These are phyloP conservation scores for Monarcha castaneiventris DNA, from an alignment of 2,113 vertebrate species.

Conservation along the genomic window DNA sequence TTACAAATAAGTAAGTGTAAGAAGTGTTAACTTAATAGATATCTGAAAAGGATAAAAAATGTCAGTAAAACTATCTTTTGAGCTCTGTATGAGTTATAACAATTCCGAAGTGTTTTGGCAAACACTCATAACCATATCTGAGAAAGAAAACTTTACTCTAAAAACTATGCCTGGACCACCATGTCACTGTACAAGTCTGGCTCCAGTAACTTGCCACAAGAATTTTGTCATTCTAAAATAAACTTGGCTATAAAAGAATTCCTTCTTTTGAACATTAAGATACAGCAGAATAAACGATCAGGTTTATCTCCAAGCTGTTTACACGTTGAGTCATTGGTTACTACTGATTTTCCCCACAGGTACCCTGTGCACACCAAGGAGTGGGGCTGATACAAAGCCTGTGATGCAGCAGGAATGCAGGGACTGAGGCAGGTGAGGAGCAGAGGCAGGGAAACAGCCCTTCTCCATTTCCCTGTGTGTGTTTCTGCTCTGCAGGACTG, in stretches of 20 bases:
- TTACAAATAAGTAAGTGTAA: background rate
- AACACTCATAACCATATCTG: background rate
- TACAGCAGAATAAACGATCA: background rate
- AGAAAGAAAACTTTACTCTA: background rate
- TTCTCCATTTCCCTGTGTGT: background rate
- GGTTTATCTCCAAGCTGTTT: background rate
- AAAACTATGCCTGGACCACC: background rate
- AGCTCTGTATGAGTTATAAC: background rate
- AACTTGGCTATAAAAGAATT: background rate
- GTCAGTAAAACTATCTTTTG: background rate
- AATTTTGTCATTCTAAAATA: slow-evolving; percentile 5
- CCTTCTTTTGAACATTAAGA: background rate
- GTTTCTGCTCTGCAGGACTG: background rate
- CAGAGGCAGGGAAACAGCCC: background rate
- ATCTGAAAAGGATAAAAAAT: background rate
- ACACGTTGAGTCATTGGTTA: rapidly evolving
- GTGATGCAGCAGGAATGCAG: background rate
- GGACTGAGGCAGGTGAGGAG: background rate
- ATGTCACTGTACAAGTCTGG: background rate
- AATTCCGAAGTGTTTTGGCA: background rate
- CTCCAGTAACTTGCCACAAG: background rate
- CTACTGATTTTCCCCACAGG: background rate
- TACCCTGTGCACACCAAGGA: background rate
- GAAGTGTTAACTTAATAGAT: background rate
- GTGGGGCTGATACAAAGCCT: background rate